Conservation (phyloP, 2,113 vertebrate genomes). For the Melanocharis versteri region DNA sequence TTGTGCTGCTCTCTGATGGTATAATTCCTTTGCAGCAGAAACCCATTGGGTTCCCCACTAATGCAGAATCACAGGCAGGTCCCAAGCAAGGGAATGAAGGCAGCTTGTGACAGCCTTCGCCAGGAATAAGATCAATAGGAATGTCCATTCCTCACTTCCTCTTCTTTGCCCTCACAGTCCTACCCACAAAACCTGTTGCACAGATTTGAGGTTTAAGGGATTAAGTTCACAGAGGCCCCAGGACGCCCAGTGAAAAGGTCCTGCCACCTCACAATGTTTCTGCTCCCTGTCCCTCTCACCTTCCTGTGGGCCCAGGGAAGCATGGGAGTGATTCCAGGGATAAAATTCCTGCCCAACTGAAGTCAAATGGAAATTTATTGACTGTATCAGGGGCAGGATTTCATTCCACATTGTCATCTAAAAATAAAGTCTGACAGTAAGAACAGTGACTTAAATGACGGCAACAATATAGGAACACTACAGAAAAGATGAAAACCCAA, state of each 20-base stretch:
- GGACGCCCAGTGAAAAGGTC: rapidly evolving
- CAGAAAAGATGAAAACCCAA: background rate
- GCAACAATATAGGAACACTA: background rate
- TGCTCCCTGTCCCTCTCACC: background rate
- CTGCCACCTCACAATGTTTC: background rate
- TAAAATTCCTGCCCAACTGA: background rate
- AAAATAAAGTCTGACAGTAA: background rate
- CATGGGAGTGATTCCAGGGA: background rate
- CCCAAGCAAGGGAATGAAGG: background rate
- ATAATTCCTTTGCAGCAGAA: background rate
- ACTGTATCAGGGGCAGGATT: rapidly evolving
- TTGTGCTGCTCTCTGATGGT: rapidly evolving
- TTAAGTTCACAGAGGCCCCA: background rate
- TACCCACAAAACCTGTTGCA: background rate
- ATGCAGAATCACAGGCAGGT: background rate
- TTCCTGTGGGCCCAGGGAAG: background rate
- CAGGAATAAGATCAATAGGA: background rate
- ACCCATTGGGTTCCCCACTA: background rate
- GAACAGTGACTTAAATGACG: background rate
- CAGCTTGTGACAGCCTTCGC: background rate
- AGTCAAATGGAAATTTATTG: background rate
- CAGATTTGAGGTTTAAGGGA: background rate
- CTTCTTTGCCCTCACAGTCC: background rate
- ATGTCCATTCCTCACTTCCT: background rate
- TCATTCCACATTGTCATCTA: background rate